These are phyloP conservation scores for Hypsopygia costalis DNA, from an alignment of 2,888 invertebrate species.

Conservation along the genomic window DNA sequence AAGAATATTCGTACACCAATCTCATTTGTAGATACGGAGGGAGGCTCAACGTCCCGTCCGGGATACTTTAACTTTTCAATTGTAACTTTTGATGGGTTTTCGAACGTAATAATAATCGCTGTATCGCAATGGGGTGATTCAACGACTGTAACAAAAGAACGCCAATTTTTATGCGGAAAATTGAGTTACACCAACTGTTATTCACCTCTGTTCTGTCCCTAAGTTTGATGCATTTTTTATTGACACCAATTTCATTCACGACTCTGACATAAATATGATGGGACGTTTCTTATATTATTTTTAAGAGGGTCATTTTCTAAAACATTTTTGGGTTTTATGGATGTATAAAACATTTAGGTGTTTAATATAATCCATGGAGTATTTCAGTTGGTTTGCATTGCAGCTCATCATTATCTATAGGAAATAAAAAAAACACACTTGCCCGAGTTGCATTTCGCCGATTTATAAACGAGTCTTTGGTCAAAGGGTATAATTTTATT, in stretches of 20 bases:
- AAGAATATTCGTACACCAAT: conserved; percentile 71
- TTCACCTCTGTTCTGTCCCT: conserved; percentile 45
- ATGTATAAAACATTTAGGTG: no score
- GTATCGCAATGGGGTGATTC: conserved; percentile 73
- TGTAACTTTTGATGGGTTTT: conserved; percentile 81
- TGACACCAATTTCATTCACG: conserved; percentile 34
- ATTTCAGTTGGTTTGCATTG: no score
- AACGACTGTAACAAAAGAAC: conserved; percentile 72
- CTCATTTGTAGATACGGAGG: conserved; percentile 72
- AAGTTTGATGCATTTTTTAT: conserved; percentile 48
- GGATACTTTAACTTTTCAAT: conserved; percentile 81
- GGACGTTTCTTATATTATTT: conserved; percentile 14
- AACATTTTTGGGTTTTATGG: no score
- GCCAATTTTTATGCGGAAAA: conserved; percentile 75
- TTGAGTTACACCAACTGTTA: conserved; percentile 67
- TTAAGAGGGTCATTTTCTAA: conserved; percentile 1
- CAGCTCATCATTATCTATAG: no score
- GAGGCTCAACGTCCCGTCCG: conserved; percentile 66
- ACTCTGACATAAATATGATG: conserved; percentile 23
- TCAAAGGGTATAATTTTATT: no score
- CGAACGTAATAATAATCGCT: conserved; percentile 79
- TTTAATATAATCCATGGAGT: no score
- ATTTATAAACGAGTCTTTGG: no score
- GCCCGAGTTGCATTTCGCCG: no score
- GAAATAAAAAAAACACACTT: no score